Evolutionary conservation across 2,113 vertebrate genomes (phyloP).

Genomic region (Pelobates fuscus): DNA sequence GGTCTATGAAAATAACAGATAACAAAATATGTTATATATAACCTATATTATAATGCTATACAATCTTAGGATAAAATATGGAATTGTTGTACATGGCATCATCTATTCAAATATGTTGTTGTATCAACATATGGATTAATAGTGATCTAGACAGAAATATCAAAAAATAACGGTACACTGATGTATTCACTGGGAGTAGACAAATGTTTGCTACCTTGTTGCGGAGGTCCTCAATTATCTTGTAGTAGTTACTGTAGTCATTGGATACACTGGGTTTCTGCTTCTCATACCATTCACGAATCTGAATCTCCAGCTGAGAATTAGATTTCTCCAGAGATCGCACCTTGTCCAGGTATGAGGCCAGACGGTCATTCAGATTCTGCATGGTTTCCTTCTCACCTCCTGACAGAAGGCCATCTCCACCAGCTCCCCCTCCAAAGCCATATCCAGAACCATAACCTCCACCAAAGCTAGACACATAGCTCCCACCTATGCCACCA

Average conservation of each 20-base stretch:
- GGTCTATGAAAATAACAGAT: no score
- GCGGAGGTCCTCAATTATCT: conserved; percentile 63
- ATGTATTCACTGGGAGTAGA: no score
- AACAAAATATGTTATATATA: no score
- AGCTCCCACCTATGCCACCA: conserved; percentile 28
- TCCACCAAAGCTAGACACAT: conserved; percentile 30
- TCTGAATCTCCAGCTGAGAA: conserved; percentile 59
- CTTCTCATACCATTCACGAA: conserved; percentile 66
- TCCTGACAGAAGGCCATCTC: conserved; percentile 49
- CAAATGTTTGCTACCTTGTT: no score
- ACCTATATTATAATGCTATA: no score
- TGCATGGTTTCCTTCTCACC: conserved; percentile 70
- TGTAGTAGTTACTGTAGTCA: conserved; percentile 63
- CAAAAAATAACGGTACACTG: no score
- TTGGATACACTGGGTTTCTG: accelerated
- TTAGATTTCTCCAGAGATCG: conserved; percentile 65
- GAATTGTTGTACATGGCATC: no score
- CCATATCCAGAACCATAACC: conserved; percentile 21
- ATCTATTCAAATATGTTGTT: no score
- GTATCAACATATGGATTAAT: no score
- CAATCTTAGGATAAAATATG: no score
- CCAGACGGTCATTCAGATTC: conserved; percentile 74
- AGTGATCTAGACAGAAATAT: no score
- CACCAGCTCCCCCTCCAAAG: not conserved
- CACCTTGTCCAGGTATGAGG: conserved; percentile 69